Evolutionary conservation across 2,113 vertebrate genomes (phyloP).

Genomic region (Leucoraja erinaceus): DNA sequence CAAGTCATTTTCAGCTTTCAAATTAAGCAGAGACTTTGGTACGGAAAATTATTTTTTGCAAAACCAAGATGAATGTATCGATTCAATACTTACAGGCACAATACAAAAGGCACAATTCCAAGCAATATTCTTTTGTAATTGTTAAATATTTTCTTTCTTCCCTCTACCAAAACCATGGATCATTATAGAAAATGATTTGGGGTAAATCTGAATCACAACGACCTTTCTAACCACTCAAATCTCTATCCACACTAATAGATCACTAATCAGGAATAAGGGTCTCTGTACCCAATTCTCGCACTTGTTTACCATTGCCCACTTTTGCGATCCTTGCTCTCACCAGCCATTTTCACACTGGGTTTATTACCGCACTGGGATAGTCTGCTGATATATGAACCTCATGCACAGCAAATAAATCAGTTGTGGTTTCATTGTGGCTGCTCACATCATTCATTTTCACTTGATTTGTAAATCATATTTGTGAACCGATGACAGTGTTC

Average conservation of each 20-base stretch:
- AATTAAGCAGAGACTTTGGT: neutral
- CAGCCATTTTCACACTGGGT: neutral
- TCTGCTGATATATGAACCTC: neutral
- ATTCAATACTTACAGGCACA: neutral
- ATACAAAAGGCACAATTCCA: neutral
- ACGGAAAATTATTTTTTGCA: constrained; percentile 19
- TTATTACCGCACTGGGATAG: neutral
- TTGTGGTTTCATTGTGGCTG: neutral
- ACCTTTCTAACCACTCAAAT: neutral
- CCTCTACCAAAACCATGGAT: neutral
- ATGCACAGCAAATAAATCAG: neutral
- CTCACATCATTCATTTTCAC: neutral
- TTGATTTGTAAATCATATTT: neutral
- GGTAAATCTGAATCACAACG: neutral
- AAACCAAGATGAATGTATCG: neutral
- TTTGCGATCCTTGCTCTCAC: no score
- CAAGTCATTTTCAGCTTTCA: constrained; percentile 13
- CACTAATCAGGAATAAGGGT: neutral
- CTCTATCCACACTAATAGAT: neutral
- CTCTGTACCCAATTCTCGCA: neutral
- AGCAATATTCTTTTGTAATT: neutral
- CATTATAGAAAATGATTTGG: neutral
- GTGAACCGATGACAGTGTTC: neutral
- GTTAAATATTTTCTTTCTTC: neutral
- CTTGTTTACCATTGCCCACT: neutral